Evolutionary conservation across 2,888 invertebrate species (phyloP).

Genomic region (Piscicola geometra): DNA sequence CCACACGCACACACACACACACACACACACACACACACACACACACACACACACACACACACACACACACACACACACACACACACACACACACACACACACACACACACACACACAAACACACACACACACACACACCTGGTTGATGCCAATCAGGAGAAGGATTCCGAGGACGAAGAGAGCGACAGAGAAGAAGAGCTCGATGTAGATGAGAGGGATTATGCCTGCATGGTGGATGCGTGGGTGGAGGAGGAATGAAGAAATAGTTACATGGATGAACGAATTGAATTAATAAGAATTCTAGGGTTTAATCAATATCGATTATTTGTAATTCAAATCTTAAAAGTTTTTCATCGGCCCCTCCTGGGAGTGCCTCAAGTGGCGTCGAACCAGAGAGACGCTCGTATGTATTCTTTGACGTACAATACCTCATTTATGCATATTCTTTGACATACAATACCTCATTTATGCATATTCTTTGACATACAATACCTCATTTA

Average conservation of each 20-base stretch:
- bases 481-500: no score
- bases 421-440: no score
- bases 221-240: slow-evolving; percentile 38
- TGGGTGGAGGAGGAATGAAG: not conserved
- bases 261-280: not conserved
- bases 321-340: no score
- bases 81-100: slow-evolving; percentile 78
- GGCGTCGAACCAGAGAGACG: no score
- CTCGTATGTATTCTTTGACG: no score
- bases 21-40: slow-evolving; percentile 88
- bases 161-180: slow-evolving; percentile 39
- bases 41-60: slow-evolving; percentile 85
- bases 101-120: slow-evolving; percentile 95
- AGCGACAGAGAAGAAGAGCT: slow-evolving; percentile 39
- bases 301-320: no score
- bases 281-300: not conserved
- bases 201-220: slow-evolving; percentile 43
- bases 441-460: no score
- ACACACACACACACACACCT: slow-evolving; percentile 70
- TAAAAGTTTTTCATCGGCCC: no score
- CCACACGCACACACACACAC: slow-evolving; percentile 70
- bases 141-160: slow-evolving; percentile 43
- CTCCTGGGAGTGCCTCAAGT: no score
- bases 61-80: no score
- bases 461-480: no score